These are phyloP conservation scores for Sarcophaga variegata DNA, from an alignment of 2,888 invertebrate species.

Conservation along the genomic window DNA sequence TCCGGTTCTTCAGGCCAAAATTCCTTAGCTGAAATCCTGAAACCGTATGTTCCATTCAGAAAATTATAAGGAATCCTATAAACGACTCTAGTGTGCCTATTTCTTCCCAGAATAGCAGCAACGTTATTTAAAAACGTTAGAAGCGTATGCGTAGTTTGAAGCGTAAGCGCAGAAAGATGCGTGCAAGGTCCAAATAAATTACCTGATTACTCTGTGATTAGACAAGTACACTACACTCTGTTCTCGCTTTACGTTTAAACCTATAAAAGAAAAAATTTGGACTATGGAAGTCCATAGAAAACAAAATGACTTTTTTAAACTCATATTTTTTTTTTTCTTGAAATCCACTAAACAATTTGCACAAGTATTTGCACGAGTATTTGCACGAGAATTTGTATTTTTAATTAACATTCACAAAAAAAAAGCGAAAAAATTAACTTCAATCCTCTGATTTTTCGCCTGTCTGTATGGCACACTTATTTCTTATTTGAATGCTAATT, in stretches of 20 bases:
- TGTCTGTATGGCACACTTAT: background rate
- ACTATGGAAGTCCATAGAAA: background rate
- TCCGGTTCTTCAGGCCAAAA: too few relatives aligned
- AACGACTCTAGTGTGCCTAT: too few relatives aligned
- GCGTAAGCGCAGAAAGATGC: conserved; percentile 99
- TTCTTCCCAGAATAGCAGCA: too few relatives aligned
- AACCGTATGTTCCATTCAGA: too few relatives aligned
- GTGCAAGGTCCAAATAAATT: conserved; percentile 96
- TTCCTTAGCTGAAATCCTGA: too few relatives aligned
- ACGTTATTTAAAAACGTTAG: conserved; percentile 80
- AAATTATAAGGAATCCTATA: too few relatives aligned
- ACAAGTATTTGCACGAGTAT: background rate
- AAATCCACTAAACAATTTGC: background rate
- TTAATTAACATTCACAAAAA: background rate
- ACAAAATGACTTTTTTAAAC: background rate
- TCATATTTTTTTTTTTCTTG: background rate
- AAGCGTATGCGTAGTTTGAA: conserved; percentile 99
- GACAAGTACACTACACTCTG: conserved; percentile 47
- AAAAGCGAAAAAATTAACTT: background rate
- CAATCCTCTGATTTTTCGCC: background rate
- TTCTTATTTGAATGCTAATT: conserved; percentile 31
- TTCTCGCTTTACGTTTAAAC: too few relatives aligned
- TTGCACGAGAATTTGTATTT: background rate
- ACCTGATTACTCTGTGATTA: conserved; percentile 48
- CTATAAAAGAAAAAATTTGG: too few relatives aligned